Conservation (phyloP, 2,113 vertebrate species). For the Chunga burmeisteri region DNA sequence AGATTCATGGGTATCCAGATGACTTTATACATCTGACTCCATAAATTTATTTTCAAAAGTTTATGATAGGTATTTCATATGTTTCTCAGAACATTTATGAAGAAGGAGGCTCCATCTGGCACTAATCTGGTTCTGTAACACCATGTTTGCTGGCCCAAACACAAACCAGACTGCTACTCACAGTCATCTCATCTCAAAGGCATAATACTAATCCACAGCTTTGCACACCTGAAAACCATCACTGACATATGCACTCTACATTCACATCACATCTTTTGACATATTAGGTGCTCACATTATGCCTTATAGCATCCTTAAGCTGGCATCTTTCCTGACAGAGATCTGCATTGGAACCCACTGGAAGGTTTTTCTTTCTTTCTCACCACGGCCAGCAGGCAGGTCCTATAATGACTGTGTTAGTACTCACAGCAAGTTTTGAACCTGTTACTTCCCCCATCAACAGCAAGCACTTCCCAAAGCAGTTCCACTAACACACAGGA, state of each 20-base stretch:
- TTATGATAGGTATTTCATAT: not conserved
- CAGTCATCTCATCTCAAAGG: rapidly evolving
- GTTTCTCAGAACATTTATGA: not conserved
- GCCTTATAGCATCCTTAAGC: not conserved
- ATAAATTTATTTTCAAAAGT: not conserved
- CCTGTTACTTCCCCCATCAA: not conserved
- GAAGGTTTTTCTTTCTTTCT: not conserved
- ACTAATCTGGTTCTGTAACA: not conserved
- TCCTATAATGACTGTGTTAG: not conserved
- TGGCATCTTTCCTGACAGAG: not conserved
- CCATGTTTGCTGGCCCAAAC: not conserved
- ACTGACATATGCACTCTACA: not conserved
- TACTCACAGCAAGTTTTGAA: not conserved
- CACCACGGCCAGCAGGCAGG: not conserved
- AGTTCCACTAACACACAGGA: not conserved
- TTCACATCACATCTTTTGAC: not conserved
- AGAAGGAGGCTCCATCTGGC: not conserved
- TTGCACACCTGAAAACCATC: not conserved
- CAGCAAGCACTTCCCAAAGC: not conserved
- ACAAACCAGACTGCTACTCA: not conserved
- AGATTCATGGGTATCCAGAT: not conserved
- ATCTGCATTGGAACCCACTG: not conserved
- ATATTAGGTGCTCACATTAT: not conserved
- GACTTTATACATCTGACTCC: not conserved
- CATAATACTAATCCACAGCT: not conserved